Evolutionary conservation across 2,888 invertebrate species (phyloP).

Genomic region (Xiphydria camelus): DNA sequence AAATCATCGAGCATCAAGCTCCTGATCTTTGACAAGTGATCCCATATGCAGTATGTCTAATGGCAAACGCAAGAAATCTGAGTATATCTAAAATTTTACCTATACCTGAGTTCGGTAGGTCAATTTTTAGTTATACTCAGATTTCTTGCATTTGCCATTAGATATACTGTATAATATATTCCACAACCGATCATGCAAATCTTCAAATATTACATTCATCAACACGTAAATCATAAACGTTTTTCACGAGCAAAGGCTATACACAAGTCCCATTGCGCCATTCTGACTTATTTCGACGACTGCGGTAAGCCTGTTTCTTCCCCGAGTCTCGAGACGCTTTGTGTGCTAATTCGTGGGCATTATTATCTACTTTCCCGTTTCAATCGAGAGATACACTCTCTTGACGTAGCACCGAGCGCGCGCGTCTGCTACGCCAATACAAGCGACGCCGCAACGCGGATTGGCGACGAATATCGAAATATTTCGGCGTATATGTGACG

Average conservation of each 20-base stretch:
- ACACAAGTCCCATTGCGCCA: slow-evolving; percentile 28
- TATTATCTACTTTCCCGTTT: slow-evolving; percentile 15
- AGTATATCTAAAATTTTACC: too few relatives aligned
- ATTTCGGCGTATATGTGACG: neutral
- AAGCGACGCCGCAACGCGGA: too few relatives aligned
- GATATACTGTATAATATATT: slow-evolving; percentile 42
- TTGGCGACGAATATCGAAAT: too few relatives aligned
- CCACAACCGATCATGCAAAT: slow-evolving; percentile 31
- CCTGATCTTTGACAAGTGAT: too few relatives aligned
- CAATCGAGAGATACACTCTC: neutral
- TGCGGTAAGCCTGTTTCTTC: slow-evolving; percentile 29
- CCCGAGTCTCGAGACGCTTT: slow-evolving; percentile 2
- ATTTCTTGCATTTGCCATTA: too few relatives aligned
- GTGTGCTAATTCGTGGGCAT: slow-evolving; percentile 33
- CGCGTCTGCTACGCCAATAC: too few relatives aligned
- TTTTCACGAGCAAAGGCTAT: slow-evolving; percentile 34
- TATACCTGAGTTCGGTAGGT: too few relatives aligned
- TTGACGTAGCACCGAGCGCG: too few relatives aligned
- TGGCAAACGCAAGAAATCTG: too few relatives aligned
- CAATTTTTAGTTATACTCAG: too few relatives aligned
- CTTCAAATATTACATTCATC: slow-evolving; percentile 30
- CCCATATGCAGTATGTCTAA: too few relatives aligned
- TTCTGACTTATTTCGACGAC: slow-evolving; percentile 32
- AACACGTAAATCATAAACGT: slow-evolving; percentile 25
- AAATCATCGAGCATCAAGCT: too few relatives aligned